phyloP scores from a whole-genome alignment of 2,797 vertebrate species.

The Crenuchus spilurus region DNA sequence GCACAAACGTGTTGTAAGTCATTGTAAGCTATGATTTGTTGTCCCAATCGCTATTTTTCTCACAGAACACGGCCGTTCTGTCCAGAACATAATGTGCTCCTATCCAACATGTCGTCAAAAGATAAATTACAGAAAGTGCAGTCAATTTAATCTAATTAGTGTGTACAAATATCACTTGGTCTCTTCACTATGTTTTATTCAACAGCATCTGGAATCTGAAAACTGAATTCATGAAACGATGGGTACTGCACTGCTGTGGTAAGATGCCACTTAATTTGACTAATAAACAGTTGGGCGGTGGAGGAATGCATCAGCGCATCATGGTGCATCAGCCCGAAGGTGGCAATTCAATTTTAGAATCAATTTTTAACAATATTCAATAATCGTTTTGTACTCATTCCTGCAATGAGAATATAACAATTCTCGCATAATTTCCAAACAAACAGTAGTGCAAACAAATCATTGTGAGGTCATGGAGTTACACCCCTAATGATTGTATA shows the following conservation, averaged over 20 bases:
- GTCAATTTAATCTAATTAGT: constrained; percentile 14
- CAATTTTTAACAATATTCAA: too few relatives aligned
- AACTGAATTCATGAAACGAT: constrained; percentile 14
- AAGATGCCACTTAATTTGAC: neutral
- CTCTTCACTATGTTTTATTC: constrained; percentile 41
- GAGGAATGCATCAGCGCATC: too few relatives aligned
- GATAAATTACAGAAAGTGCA: neutral
- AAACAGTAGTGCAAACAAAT: too few relatives aligned
- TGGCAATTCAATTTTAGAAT: too few relatives aligned
- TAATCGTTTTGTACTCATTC: too few relatives aligned
- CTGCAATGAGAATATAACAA: too few relatives aligned
- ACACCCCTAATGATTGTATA: neutral
- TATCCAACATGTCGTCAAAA: neutral
- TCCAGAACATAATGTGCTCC: constrained; percentile 24
- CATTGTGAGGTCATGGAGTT: too few relatives aligned
- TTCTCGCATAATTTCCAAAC: too few relatives aligned
- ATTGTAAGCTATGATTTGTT: constrained; percentile 28
- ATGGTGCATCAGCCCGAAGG: too few relatives aligned
- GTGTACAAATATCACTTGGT: constrained; percentile 1
- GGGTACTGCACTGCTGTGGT: neutral
- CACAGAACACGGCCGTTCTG: constrained; percentile 3
- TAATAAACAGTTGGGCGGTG: too few relatives aligned
- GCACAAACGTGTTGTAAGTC: constrained; percentile 13
- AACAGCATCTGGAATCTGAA: constrained; percentile 38
- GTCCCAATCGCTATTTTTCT: neutral